Base-by-base conservation (phyloP, 2,888 invertebrate species). In the Caenorhabditis sulstoni region DNA sequence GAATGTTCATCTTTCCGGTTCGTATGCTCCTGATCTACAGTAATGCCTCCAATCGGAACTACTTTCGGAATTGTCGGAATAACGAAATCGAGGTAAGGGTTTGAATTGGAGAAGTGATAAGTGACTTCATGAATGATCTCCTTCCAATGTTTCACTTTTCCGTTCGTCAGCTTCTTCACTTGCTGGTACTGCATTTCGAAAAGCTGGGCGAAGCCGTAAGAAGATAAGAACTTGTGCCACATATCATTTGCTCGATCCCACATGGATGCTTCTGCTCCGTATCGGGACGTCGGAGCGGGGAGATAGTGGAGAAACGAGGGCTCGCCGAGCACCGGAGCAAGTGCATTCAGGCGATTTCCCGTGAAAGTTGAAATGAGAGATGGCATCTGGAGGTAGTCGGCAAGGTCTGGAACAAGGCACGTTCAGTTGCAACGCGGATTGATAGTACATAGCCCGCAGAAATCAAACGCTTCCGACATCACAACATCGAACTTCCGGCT, bases 61-160 rank as follows among this genome's bases (percentile, higher is more conserved):
- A 79, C 66, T 76, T 76, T 76, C 3, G 67, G 62, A 29, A 81
- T 79, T 0, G 79, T 79, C 29, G 81, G 81, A 29, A 59, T 22
- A 0, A 73, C 79, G n/a, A 79, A 75, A 44, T 81, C 81, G 11
- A 81, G 39, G 20, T 79, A 79, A 11, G 79, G 81, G 23, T 81
- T 73, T 1, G 79, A 64, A 29, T 81, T 81, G n/a, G 73, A 22
- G 23, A 79, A 81, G 45, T 73, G 76, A 67, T 81, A 81, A 9
- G 81, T 66, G 44, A 79, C 79, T 14, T 71, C 68, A 1, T 62
- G 45, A 1, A 76, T 49, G 29, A 81, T 76, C n/a, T 71, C 22
- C 62, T 57, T 79, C 78, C 78, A 79, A 47, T 79, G 78, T 47
- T 55, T 52, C 23, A 70, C 65, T 44, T 57, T 70, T 18, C 68